phyloP scores from a whole-genome alignment of 2,113 vertebrate species.

The Pipra filicauda region DNA sequence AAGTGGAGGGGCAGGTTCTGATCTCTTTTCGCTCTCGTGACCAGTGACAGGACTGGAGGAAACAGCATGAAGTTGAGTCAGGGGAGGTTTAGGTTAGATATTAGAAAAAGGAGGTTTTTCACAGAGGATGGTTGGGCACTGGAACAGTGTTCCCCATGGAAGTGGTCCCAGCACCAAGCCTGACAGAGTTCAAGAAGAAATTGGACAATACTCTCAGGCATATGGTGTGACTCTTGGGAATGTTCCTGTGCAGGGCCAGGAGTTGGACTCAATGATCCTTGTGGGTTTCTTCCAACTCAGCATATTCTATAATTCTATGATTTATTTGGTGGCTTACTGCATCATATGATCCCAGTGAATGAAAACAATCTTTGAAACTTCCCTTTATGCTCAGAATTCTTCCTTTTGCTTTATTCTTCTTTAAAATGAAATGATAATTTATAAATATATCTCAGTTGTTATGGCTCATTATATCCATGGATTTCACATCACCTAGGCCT shows the following conservation, averaged over 20 bases:
- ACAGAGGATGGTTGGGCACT: not conserved
- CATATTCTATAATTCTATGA: fast-evolving
- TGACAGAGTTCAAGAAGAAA: not conserved
- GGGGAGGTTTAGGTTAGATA: not conserved
- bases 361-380: not conserved
- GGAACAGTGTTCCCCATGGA: not conserved
- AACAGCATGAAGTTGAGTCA: fast-evolving
- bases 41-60: not conserved
- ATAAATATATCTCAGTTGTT: not conserved
- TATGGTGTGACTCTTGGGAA: not conserved
- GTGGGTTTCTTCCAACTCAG: not conserved
- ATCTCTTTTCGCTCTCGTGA: not conserved
- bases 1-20: not conserved
- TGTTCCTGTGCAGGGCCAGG: too few relatives aligned
- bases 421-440: not conserved
- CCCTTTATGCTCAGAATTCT: not conserved
- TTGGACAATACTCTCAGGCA: not conserved
- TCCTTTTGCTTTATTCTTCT: not conserved
- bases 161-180: not conserved
- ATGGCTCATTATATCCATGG: not conserved
- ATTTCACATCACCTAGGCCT: not conserved
- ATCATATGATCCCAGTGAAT: not conserved
- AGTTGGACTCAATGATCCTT: not conserved
- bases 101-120: not conserved
- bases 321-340: not conserved